Conservation (phyloP, 1,140 invertebrate genomes). For the Sitobion miscanthi region DNA sequence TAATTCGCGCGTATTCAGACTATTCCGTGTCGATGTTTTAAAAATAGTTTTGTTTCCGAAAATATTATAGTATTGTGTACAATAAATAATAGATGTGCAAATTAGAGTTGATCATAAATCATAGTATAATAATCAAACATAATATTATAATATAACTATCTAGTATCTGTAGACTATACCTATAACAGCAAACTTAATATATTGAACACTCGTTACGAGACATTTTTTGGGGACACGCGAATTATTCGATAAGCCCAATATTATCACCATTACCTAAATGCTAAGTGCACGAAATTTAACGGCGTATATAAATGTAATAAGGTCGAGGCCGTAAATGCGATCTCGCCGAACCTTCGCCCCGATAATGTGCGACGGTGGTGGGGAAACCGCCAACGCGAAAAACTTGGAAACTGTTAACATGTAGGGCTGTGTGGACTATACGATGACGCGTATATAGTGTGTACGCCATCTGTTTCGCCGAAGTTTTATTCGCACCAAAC, state of each 20-base stretch:
- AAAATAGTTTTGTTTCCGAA: neutral
- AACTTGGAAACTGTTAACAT: neutral
- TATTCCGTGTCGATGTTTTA: neutral
- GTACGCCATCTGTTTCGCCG: conserved; percentile 40
- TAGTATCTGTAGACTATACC: no score
- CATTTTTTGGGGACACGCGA: no score
- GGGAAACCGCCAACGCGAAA: neutral
- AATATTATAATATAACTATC: neutral
- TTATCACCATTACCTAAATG: no score
- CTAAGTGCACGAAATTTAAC: no score
- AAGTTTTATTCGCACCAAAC: conserved; percentile 48
- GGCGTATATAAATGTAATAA: neutral
- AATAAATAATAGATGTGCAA: no score
- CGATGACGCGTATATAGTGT: neutral
- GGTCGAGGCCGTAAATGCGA: neutral
- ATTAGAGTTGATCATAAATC: no score
- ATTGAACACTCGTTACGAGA: no score
- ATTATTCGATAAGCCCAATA: no score
- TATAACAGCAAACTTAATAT: no score
- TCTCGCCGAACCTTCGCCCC: neutral
- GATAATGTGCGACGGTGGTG: neutral
- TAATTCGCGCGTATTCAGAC: no score
- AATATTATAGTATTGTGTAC: no score
- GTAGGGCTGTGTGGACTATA: neutral
- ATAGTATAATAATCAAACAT: neutral